phyloP scores from a whole-genome alignment of 2,113 vertebrate species.

The Gobius niger region DNA sequence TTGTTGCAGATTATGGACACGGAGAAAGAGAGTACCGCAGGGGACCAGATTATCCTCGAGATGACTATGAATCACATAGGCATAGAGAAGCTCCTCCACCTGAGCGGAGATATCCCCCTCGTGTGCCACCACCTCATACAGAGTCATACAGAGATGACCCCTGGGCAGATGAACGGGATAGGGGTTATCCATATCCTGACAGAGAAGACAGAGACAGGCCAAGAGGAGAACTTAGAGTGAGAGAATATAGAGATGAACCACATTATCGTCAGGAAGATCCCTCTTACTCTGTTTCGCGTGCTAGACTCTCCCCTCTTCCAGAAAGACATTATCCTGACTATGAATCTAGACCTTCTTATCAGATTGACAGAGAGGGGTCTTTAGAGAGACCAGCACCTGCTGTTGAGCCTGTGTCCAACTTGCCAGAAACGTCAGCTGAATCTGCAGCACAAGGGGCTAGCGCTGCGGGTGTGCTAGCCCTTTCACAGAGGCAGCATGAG shows the following conservation, averaged over 20 bases:
- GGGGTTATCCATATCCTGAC: constrained; percentile 76
- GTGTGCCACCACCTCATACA: constrained; percentile 74
- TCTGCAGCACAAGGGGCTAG: constrained; percentile 61
- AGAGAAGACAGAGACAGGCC: constrained; percentile 82
- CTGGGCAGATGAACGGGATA: constrained; percentile 82
- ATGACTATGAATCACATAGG: constrained; percentile 82
- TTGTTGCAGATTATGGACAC: constrained; percentile 69
- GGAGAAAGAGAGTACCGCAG: constrained; percentile 80
- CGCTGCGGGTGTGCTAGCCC: constrained; percentile 85
- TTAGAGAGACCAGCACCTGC: constrained; percentile 41
- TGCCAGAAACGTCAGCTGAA: constrained; percentile 79
- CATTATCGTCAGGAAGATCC: constrained; percentile 79
- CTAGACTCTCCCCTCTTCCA: constrained; percentile 48
- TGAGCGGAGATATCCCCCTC: constrained; percentile 83
- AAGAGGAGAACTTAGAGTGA: constrained; percentile 84
- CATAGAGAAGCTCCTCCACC: constrained; percentile 76
- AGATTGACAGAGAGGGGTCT: constrained; percentile 68
- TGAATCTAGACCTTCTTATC: constrained; percentile 74
- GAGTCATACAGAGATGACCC: constrained; percentile 84
- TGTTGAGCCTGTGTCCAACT: constrained; percentile 56
- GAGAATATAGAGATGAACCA: constrained; percentile 84
- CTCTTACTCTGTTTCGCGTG: constrained; percentile 71
- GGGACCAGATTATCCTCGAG: constrained; percentile 78
- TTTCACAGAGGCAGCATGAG: constrained; percentile 96
- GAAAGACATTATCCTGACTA: constrained; percentile 67